Percentiles rank a stretch among this genome's conserved stretches.
phyloP scores from a whole-genome alignment of 2,888 invertebrate species.

The Nezara viridula region DNA sequence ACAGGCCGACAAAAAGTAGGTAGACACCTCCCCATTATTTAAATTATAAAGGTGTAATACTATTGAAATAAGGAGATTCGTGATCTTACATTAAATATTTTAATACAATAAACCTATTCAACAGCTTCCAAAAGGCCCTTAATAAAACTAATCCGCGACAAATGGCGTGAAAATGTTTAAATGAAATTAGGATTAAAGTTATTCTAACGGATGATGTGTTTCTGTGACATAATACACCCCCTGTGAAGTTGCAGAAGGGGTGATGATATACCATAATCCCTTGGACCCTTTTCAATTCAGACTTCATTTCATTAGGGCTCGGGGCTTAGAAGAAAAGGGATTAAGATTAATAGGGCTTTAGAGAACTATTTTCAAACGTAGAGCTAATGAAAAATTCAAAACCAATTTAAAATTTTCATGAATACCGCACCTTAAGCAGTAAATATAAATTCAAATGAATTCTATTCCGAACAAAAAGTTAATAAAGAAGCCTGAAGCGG shows the following conservation, averaged over 20 bases:
- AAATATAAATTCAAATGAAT: slow-evolving; percentile 36
- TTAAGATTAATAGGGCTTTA: slow-evolving; percentile 44
- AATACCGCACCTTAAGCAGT: slow-evolving; percentile 21
- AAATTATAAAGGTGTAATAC: too few species aligned
- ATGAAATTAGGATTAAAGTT: slow-evolving; percentile 30
- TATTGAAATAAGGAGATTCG: too few species aligned
- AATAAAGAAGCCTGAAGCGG: slow-evolving; percentile 22
- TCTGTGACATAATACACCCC: slow-evolving; percentile 36
- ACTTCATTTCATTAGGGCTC: slow-evolving; percentile 44
- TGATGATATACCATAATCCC: slow-evolving; percentile 48
- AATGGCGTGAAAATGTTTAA: slow-evolving; percentile 40
- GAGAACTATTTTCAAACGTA: slow-evolving; percentile 39
- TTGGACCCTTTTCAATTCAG: slow-evolving; percentile 33
- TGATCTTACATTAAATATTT: background rate
- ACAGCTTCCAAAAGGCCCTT: background rate
- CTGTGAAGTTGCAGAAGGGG: slow-evolving; percentile 48
- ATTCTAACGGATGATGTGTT: slow-evolving; percentile 2
- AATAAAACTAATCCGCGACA: slow-evolving; percentile 39
- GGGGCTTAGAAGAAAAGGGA: slow-evolving; percentile 34
- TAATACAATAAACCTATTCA: background rate
- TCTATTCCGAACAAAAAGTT: slow-evolving; percentile 39
- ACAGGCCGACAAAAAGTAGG: too few species aligned
- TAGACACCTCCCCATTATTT: too few species aligned
- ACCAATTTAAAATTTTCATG: slow-evolving; percentile 44
- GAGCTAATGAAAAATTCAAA: slow-evolving; percentile 42